These are phyloP conservation scores for Lasiommata megera DNA, from an alignment of 2,888 invertebrate genomes.

Conservation along the genomic window DNA sequence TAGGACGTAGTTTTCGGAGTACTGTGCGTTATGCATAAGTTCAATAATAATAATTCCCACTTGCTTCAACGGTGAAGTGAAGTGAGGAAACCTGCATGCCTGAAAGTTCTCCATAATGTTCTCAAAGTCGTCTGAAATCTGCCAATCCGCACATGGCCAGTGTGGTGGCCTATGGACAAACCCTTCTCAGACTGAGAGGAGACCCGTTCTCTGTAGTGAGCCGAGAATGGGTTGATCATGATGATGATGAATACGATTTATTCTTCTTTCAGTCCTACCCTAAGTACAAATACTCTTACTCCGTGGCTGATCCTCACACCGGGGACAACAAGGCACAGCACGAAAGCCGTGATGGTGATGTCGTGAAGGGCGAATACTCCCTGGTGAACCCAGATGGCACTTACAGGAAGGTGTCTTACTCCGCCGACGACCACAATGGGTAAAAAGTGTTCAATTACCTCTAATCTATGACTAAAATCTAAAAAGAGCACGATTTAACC, in stretches of 20 bases:
- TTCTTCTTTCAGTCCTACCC: constrained; percentile 72
- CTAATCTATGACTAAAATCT: not conserved
- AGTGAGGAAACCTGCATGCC: no score
- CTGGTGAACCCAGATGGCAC: constrained; percentile 83
- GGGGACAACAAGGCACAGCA: constrained; percentile 84
- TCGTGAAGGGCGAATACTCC: constrained; percentile 84
- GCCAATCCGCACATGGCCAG: no score
- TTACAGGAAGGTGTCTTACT: constrained; percentile 82
- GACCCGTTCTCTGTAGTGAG: no score
- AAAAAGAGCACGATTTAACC: not conserved
- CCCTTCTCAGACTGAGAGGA: no score
- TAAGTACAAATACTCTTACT: constrained; percentile 83
- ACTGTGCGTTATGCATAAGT: no score
- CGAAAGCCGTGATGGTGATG: constrained; percentile 82
- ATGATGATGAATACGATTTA: not conserved
- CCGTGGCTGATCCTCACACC: constrained; percentile 82
- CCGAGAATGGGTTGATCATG: no score
- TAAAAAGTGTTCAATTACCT: constrained; percentile 41
- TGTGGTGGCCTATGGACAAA: no score
- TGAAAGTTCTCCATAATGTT: no score
- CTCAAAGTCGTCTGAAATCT: no score
- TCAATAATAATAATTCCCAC: no score
- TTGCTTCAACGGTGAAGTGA: no score
- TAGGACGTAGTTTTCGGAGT: no score
- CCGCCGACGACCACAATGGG: constrained; percentile 81